Evolutionary conservation across 2,797 vertebrate species (phyloP), one percentile per base, ranked within the genome.

Genomic region (Thripadectes ignobilis): DNA sequence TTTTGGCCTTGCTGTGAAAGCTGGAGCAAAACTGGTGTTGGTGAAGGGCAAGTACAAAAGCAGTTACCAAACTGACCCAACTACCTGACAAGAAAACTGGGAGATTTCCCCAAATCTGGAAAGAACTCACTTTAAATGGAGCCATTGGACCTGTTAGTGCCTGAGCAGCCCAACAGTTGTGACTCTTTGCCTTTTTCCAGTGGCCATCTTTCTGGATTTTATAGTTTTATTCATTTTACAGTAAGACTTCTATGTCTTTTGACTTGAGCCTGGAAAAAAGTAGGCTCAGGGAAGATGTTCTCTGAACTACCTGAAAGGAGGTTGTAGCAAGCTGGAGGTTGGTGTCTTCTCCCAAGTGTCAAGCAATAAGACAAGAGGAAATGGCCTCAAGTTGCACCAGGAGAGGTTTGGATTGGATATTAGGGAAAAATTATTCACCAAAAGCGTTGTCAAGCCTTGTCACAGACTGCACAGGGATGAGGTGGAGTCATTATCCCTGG

Each of bases 151-250:
- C 7, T 61, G 18, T 26, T 22, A 12, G 7, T 48, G 34, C 59
- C 20, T 26, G 20, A 77, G 17, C 30, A 84, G 20, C 39, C 34
- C 51, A 20, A 24, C 10, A 46, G 7, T 2, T 69, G 5, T 36
- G 34, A 1, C 3, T n/a, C 10, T 61, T 34, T 26, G 46, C n/a
- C 30, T 54, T 62, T 46, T 58, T 49, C 30, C 32, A 36, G 18
- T 10, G 20, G 18, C 34, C 75, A 3, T 1, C 0, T 0, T 52
- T 66, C 54, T 5, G 1, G 4, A 59, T 30, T 36, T 77, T n/a
- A 20, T 6, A 18, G 3, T 59, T 90, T 46, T 29, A 29, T 54
- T 75, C 1, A 24, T 43, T 75, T 73, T 30, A 8, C 34, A 2
- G 1, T 46, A 34, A 55, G 24, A 74, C 14, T 3, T 45, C 15